Percentiles rank a stretch among this genome's conserved stretches.
Conservation (phyloP, 2,113 vertebrate genomes). For the Myotis lucifugus region DNA sequence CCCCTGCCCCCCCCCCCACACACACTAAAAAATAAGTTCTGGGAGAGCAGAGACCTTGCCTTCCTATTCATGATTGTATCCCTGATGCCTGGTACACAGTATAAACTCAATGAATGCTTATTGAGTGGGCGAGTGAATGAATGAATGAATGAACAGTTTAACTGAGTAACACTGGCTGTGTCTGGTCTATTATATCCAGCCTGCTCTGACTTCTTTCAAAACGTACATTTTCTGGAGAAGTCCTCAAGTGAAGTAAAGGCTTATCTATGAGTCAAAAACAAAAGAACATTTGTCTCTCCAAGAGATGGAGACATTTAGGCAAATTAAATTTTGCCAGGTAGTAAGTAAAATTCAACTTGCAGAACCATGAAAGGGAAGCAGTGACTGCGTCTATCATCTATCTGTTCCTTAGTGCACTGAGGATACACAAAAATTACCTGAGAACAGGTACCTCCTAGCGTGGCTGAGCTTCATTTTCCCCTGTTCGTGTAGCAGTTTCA, state of each 20-base stretch:
- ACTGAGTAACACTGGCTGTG: background rate
- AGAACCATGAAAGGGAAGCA: background rate
- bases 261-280: background rate
- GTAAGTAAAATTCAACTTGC: background rate
- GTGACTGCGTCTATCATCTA: background rate
- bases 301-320: background rate
- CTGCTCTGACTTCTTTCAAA: background rate
- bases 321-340: background rate
- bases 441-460: slow-evolving; percentile 97
- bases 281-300: background rate
- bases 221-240: background rate
- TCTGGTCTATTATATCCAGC: background rate
- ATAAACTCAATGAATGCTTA: background rate
- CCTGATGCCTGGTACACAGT: background rate
- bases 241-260: background rate
- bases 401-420: background rate
- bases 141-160: background rate
- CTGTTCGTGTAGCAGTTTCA: slow-evolving; percentile 94
- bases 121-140: background rate
- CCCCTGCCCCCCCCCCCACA: too few relatives aligned
- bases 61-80: background rate
- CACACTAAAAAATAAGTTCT: background rate
- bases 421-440: slow-evolving; percentile 86
- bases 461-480: slow-evolving; percentile 95
- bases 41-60: background rate